Evolutionary conservation across 2,113 vertebrate genomes (phyloP).

Genomic region (Acanthochromis polyacanthus): DNA sequence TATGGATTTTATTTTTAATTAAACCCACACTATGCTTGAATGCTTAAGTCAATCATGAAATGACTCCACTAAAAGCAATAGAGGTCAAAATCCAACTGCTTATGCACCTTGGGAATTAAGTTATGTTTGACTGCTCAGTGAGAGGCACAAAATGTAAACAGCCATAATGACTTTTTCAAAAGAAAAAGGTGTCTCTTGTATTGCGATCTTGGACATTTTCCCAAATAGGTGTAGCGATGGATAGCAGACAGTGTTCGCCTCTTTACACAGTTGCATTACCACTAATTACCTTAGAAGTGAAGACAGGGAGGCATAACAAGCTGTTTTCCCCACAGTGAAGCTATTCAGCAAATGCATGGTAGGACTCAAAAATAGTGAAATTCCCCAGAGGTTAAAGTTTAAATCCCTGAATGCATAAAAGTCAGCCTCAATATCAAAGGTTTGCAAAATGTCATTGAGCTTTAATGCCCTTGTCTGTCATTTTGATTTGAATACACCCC

Average conservation of each 20-base stretch:
- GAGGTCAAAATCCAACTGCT: conserved; percentile 32
- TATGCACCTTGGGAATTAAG: conserved; percentile 1
- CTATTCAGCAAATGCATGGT: conserved; percentile 11
- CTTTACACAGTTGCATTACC: conserved; percentile 5
- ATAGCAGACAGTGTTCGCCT: conserved; percentile 3
- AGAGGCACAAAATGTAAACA: conserved; percentile 28
- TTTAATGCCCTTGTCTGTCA: conserved; percentile 81
- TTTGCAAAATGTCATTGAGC: conserved; percentile 83
- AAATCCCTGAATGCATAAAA: conserved; percentile 67
- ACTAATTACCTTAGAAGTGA: conserved; percentile 16
- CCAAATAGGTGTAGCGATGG: background rate
- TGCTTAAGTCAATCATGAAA: conserved; percentile 48
- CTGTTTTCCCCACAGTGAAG: conserved; percentile 13
- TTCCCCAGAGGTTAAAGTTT: conserved; percentile 58
- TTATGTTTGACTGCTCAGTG: conserved; percentile 16
- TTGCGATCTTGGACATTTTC: background rate
- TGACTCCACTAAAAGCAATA: conserved; percentile 39
- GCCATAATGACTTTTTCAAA: conserved; percentile 13
- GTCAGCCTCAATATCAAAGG: conserved; percentile 67
- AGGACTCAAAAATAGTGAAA: conserved; percentile 57
- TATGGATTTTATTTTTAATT: conserved; percentile 65
- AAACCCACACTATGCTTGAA: conserved; percentile 49
- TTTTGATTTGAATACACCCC: conserved; percentile 80
- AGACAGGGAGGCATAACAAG: conserved; percentile 7
- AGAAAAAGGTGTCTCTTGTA: conserved; percentile 7